phyloP scores from a whole-genome alignment of 2,888 invertebrate genomes.

The Pachliopta kotzebuea region DNA sequence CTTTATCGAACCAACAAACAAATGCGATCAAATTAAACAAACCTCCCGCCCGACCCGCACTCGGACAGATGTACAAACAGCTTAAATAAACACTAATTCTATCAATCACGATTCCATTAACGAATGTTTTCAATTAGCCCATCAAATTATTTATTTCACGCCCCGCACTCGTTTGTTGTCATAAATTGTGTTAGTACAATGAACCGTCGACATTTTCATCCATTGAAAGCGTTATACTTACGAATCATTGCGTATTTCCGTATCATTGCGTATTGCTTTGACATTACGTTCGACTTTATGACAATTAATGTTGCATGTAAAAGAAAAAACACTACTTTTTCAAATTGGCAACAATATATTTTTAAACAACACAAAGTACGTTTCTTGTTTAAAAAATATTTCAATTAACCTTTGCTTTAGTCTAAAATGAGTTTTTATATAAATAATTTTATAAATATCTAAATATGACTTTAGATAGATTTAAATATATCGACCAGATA shows the following conservation, averaged over 20 bases:
- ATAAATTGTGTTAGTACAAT: conserved; percentile 13
- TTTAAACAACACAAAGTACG: too few species aligned
- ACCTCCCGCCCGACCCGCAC: conserved; percentile 33
- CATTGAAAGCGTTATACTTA: conserved; percentile 15
- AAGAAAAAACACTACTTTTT: too few species aligned
- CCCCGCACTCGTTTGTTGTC: conserved; percentile 11
- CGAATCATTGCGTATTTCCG: conserved; percentile 17
- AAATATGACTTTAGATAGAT: too few species aligned
- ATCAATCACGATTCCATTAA: conserved; percentile 52
- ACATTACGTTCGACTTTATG: background rate
- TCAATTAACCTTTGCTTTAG: too few species aligned
- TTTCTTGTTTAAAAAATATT: too few species aligned
- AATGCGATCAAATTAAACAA: conserved; percentile 46
- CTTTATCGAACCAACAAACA: conserved; percentile 45
- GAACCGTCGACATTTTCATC: conserved; percentile 6
- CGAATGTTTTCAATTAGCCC: conserved; percentile 48
- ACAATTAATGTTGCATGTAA: conserved; percentile 1
- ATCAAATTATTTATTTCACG: conserved; percentile 33
- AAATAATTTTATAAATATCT: too few species aligned
- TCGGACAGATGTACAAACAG: conserved; percentile 64
- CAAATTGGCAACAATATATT: too few species aligned
- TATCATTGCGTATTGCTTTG: conserved; percentile 1
- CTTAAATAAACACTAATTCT: conserved; percentile 44
- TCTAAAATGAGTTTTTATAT: too few species aligned
- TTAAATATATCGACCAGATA: too few species aligned